These are phyloP conservation scores for Pseudochirops corinnae DNA, from an alignment of 2,797 vertebrate genomes.

Conservation along the genomic window DNA sequence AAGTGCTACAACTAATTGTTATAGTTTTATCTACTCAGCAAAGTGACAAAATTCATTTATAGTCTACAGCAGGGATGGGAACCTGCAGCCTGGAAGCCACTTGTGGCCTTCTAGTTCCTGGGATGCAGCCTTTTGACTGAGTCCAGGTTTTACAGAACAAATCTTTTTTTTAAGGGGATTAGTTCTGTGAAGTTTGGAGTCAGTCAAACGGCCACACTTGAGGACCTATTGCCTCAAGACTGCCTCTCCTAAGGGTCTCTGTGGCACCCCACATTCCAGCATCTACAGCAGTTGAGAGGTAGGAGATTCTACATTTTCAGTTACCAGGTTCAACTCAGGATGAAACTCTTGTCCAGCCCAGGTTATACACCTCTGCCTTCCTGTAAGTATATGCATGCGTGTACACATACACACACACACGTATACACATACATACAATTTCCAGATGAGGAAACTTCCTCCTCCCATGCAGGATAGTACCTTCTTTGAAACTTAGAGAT, in stretches of 20 bases:
- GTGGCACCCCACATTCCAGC: neutral
- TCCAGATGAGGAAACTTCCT: neutral
- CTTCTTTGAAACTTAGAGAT: neutral
- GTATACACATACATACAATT: neutral
- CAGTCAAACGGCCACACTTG: too few species aligned
- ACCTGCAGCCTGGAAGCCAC: too few species aligned
- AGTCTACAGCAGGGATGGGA: neutral
- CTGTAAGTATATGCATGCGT: neutral
- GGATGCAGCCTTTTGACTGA: too few species aligned
- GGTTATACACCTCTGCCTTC: neutral
- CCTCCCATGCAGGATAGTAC: neutral
- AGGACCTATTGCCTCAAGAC: neutral
- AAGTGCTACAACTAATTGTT: neutral
- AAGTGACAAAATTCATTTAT: neutral
- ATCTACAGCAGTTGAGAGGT: neutral
- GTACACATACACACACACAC: neutral
- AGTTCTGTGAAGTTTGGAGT: too few species aligned
- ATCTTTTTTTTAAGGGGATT: too few species aligned
- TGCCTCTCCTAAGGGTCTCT: neutral
- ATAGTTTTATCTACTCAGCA: neutral
- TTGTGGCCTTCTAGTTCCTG: too few species aligned
- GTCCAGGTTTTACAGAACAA: too few species aligned
- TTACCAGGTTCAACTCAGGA: neutral
- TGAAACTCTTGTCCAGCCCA: neutral
- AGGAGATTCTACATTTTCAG: neutral